A percentile compares a stretch with the other conserved stretches of the same genome.
Conservation (phyloP, 2,797 vertebrate species). For the Psittacula echo region DNA sequence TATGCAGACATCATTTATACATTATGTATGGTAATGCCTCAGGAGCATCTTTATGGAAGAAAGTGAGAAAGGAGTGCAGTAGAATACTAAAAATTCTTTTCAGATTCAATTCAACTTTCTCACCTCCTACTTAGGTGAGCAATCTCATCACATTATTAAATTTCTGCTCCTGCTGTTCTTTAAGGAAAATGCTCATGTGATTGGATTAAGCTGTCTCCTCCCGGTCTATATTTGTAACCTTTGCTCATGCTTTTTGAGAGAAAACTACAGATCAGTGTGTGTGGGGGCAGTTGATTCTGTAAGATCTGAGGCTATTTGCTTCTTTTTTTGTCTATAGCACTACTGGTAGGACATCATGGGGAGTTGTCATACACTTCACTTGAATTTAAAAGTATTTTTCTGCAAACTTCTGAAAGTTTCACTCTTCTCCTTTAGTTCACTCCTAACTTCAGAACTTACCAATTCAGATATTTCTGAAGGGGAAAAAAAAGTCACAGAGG, state of each 20-base stretch:
- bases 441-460: not conserved
- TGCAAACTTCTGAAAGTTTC: not conserved
- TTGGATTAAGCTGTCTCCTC: not conserved
- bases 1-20: constrained; percentile 44
- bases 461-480: not conserved
- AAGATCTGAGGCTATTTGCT: not conserved
- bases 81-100: constrained; percentile 42
- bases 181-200: not conserved
- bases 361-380: not conserved
- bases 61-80: constrained; percentile 11
- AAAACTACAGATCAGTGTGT: not conserved
- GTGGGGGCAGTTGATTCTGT: not conserved
- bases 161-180: constrained; percentile 39
- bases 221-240: constrained; percentile 26
- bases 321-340: not conserved
- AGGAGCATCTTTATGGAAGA: constrained; percentile 29
- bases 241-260: not conserved
- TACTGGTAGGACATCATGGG: not conserved
- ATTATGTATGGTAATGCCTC: constrained; percentile 50
- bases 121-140: constrained; percentile 30
- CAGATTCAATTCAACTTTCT: constrained; percentile 25
- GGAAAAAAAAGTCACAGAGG: not conserved
- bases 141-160: constrained; percentile 4
- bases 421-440: not conserved
- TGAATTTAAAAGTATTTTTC: not conserved